Evolutionary conservation across 2,888 invertebrate species (phyloP).

Genomic region (Brachyptera risi): DNA sequence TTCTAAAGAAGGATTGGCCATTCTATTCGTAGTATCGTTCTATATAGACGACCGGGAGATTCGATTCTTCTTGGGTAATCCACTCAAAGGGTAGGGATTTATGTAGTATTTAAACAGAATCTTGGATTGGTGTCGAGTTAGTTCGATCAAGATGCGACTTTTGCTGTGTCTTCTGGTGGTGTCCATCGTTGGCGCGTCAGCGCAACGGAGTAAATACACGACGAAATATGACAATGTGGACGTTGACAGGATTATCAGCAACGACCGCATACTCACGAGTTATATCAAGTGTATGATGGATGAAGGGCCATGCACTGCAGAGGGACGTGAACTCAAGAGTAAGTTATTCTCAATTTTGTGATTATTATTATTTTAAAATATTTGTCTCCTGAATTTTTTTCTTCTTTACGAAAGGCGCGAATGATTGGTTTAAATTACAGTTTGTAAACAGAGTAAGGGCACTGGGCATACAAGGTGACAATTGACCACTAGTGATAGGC

Average conservation of each 20-base stretch:
- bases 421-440: no score
- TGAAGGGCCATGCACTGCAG: constrained; percentile 56
- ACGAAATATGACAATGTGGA: constrained; percentile 54
- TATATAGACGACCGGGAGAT: no score
- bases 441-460: no score
- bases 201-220: constrained; percentile 41
- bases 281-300: constrained; percentile 60
- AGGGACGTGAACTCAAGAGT: constrained; percentile 58
- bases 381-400: background rate
- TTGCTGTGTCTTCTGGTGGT: constrained; percentile 31
- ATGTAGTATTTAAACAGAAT: background rate
- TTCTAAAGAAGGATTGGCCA: no score
- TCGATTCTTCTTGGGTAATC: no score
- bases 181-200: constrained; percentile 36
- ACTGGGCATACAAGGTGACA: no score
- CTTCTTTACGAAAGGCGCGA: no score
- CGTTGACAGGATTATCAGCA: constrained; percentile 54
- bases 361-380: no score
- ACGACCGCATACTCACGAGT: constrained; percentile 53
- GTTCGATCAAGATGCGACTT: background rate
- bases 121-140: background rate
- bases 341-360: constrained; percentile 45
- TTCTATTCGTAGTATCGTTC: no score
- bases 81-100: background rate
- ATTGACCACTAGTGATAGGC: no score